A percentile compares a stretch with the other conserved stretches of the same genome.
Conservation (phyloP, 2,888 invertebrate genomes). For the Drosophila mulleri region DNA sequence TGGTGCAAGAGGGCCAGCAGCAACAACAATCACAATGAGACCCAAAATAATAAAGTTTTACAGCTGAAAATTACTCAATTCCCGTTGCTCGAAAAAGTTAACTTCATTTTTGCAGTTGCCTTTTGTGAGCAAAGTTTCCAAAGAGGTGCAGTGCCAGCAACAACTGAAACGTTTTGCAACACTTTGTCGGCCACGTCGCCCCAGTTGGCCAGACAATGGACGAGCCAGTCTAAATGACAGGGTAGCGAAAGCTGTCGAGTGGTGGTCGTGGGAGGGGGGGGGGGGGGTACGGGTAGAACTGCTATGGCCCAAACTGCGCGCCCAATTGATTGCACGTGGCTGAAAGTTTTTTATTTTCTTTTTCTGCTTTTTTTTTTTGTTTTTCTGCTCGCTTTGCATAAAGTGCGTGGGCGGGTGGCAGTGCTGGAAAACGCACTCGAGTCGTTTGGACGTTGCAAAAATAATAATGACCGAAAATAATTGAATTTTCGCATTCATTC, state of each 20-base stretch:
- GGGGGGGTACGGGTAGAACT: not conserved
- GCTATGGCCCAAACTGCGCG: slow-evolving; percentile 13
- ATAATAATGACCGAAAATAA: slow-evolving; percentile 75
- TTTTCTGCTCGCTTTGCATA: slow-evolving; percentile 39
- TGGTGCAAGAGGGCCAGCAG: slow-evolving; percentile 46
- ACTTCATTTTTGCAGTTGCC: slow-evolving; percentile 78
- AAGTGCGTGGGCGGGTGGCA: slow-evolving; percentile 38
- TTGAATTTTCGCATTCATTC: slow-evolving; percentile 77
- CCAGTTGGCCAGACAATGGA: slow-evolving; percentile 45
- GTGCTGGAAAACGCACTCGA: slow-evolving; percentile 55
- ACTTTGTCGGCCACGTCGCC: slow-evolving; percentile 54
- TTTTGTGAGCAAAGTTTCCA: slow-evolving; percentile 68
- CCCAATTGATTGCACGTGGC: slow-evolving; percentile 70
- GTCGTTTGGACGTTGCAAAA: slow-evolving; percentile 33
- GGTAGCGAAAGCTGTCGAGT: slow-evolving; percentile 31
- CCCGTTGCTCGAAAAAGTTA: slow-evolving; percentile 75
- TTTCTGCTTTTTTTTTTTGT: slow-evolving; percentile 42
- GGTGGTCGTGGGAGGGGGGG: too few relatives aligned
- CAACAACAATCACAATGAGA: slow-evolving; percentile 33
- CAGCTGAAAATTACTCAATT: slow-evolving; percentile 80
- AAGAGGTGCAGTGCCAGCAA: slow-evolving; percentile 63
- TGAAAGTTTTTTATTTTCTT: slow-evolving; percentile 31
- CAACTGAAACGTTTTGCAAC: slow-evolving; percentile 66
- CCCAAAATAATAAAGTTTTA: slow-evolving; percentile 76
- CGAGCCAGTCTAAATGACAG: slow-evolving; percentile 41